Conservation (phyloP, 1,140 invertebrate species). For the Sarcophaga peregrina region DNA sequence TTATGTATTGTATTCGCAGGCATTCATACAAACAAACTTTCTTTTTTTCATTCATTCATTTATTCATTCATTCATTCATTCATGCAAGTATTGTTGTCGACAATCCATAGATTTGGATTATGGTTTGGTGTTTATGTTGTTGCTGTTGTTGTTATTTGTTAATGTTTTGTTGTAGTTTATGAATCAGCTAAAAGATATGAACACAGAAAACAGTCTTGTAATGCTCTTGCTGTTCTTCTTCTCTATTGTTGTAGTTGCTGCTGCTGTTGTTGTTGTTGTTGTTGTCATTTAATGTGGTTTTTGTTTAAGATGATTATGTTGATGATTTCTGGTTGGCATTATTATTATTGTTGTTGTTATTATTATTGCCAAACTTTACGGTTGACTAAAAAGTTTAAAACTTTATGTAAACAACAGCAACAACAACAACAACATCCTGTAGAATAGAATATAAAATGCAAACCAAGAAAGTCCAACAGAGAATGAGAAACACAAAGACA, state of each 20-base stretch:
- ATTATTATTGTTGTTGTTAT: background rate
- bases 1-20: too few relatives aligned
- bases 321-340: conserved; percentile 8
- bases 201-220: conserved; percentile 38
- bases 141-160: conserved; percentile 26
- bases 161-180: conserved; percentile 40
- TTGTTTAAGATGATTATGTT: background rate
- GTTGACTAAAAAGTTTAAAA: conserved; percentile 33
- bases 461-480: background rate
- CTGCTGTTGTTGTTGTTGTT: background rate
- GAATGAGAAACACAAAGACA: background rate
- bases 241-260: background rate
- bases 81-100: background rate
- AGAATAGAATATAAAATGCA: too few relatives aligned
- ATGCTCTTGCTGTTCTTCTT: conserved; percentile 23
- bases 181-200: conserved; percentile 37
- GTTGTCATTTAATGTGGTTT: background rate
- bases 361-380: conserved; percentile 29
- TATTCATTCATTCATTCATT: too few relatives aligned
- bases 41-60: background rate
- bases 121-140: background rate
- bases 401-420: conserved; percentile 1
- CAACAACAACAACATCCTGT: background rate
- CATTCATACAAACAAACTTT: background rate
- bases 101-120: background rate